Evolutionary conservation across 2,797 vertebrate species (phyloP), one percentile per base, ranked within the genome.

Genomic region (Melanotaenia boesemani): DNA sequence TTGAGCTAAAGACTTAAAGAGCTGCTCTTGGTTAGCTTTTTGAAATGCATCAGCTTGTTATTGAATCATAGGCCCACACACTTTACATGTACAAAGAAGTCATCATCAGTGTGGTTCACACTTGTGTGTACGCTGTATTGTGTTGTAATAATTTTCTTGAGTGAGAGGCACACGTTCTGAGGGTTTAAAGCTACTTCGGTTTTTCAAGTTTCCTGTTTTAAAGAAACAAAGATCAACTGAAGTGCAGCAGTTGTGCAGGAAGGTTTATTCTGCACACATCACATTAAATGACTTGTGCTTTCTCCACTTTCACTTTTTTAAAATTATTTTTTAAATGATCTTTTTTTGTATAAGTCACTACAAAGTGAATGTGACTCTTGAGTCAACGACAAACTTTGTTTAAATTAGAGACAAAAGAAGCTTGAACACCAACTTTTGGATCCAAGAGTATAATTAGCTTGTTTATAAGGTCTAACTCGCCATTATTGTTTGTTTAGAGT

Each of bases 11-110:
- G 41, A 24, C 28, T 11, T 30, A 74, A 48, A 57, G 56, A 72
- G 68, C 37, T 30, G 36, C 46, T 60, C 37, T 26, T n/a, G 18
- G 11, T 30, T 4, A n/a, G 36, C 39, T 56, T 41, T 44, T 44
- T 16, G 39, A 44, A 44, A 18, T 44, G 41, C 7, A 1, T 30
- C 52, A n/a, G 52, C 36, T 56, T 30, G 52, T 56, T 41, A 67
- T 56, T 39, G 36, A 11, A 15, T 67, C 64, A 56, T 15, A 15
- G 0, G 0, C 24, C 55, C 52, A 0, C 48, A n/a, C 41, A 10
- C n/a, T 50, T 67, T 56, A 67, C 22, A 56, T 54, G 24, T 0
- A 28, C 28, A 56, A 67, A 67, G 39, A 56, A 67, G 39, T 37
- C 52, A 24, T 0, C 9, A 50, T 50, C 48, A 22, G 18, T 67